Base-by-base conservation (phyloP, 1,140 invertebrate genomes). In the Drosophila trapezifrons region DNA sequence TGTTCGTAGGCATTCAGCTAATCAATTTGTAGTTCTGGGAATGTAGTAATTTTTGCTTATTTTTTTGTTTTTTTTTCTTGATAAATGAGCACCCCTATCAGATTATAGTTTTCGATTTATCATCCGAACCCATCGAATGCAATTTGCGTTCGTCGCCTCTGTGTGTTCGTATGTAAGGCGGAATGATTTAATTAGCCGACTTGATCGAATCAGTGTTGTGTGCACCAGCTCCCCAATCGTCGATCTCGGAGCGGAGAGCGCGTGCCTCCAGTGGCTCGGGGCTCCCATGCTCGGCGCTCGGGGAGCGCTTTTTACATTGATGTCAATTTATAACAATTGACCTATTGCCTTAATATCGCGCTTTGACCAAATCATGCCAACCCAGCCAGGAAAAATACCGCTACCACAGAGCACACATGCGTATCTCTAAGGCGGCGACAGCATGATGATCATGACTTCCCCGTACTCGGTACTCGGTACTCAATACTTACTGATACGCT, bases 311-410 rank as follows among this genome's bases (percentile, higher is more conserved):
- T 78, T 89, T 85, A 91, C 81, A 91, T 91, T 90, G 86, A 90
- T 91, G 84, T 84, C 84, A 91, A 91, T 91, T 91, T 91, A 91
- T 82, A 83, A 90, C 74, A 91, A 91, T 91, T 91, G 89, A 91
- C 89, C 89, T 91, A 91, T 91, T 91, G 89, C 84, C 89, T 90
- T 90, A 91, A 86, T 91, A 89, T 89, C 85, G 80, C 74, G 80
- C 84, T 91, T 76, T 67, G 81, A 85, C 80, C 89, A 78, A 80
- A 80, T 74, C 86, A 87, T 83, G 65, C 76, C 73, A 77, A 47
- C 67, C 62, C 69, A 71, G 70, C 67, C 65, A 78, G 81, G 74
- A 81, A 87, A 85, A 80, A 66, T 73, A 69, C 65, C 47, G 72
- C 66, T 37, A 47, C 35, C 80, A 60, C 70, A 45, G 56, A 42